Evolutionary conservation across 2,797 vertebrate genomes (phyloP), one percentile per base, ranked within the genome.

Genomic region (Microctenopoma lineatum): DNA sequence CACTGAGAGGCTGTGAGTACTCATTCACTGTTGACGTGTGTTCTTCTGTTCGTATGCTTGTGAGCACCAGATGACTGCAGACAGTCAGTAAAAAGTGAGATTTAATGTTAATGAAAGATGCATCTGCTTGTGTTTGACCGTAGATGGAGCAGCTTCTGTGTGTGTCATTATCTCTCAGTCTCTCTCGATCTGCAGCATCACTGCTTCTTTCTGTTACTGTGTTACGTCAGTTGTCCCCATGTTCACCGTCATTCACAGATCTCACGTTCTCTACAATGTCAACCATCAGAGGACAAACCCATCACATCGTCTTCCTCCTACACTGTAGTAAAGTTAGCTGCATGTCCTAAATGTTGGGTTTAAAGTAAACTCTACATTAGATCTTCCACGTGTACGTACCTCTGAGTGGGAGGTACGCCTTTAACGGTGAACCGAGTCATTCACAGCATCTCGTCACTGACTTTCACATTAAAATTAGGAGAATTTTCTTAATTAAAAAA

Each of bases 1-100:
- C 8, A 89, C 91, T 0, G 92, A 93, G 83, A 87, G 92, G 64
- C 88, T 93, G 92, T 93, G 80, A 93, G 92, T 93, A 92, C 14
- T 18, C 29, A 1, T 7, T 4, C 25, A 12, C 45, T 2, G 2
- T 15, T 48, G 41, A 34, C 7, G 26, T 65, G 68, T 55, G 0
- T 45, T 36, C 32, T 16, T 29, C 7, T 59, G 13, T 25, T 47
- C 3, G 32, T 56, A 2, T 21, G 39, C 27, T 25, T 56, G 10
- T 10, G 47, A 71, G 67, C 67, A 60, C 21, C 42, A 9, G 0
- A 51, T 29, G 13, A 8, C 25, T 21, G 44, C 4, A 42, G 16
- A 8, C 10, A 4, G 7, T 38, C 0, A 16, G 45, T 12, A 26
- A 29, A 52, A 66, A 15, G 63, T 66, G 72, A 67, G 73, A 66